Conservation (phyloP, 2,888 invertebrate species). For the Ceraclea dissimilis region DNA sequence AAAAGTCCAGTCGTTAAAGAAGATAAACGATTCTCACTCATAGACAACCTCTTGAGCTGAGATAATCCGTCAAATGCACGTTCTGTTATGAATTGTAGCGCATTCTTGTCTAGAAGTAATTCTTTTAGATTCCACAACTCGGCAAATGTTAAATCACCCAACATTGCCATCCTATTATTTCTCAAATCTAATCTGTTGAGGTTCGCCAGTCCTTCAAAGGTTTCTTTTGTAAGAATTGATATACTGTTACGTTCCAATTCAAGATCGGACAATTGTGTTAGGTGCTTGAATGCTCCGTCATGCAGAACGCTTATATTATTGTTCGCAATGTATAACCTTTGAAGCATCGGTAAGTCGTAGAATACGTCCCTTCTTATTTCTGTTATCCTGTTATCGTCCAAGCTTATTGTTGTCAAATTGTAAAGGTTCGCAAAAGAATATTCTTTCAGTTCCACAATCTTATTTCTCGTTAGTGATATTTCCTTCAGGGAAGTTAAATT, state of each 20-base stretch:
- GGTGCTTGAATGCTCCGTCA: constrained; percentile 72
- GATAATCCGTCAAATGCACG: constrained; percentile 69
- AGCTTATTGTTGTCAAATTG: constrained; percentile 58
- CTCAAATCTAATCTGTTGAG: constrained; percentile 65
- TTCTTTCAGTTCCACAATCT: constrained; percentile 57
- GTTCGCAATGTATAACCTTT: constrained; percentile 70
- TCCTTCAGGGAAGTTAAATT: constrained; percentile 64
- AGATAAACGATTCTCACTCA: constrained; percentile 67
- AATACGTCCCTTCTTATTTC: constrained; percentile 69
- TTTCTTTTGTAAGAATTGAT: constrained; percentile 66
- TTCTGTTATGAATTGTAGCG: constrained; percentile 63
- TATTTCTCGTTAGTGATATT: constrained; percentile 61
- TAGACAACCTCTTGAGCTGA: constrained; percentile 59
- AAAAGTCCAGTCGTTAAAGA: constrained; percentile 65
- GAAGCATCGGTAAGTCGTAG: constrained; percentile 62
- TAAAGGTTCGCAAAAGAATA: constrained; percentile 68
- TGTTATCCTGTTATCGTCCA: constrained; percentile 69
- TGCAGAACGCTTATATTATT: constrained; percentile 81
- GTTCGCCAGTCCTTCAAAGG: constrained; percentile 65
- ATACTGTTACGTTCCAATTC: constrained; percentile 72
- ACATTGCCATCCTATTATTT: constrained; percentile 65
- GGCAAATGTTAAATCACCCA: constrained; percentile 72
- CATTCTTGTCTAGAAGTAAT: constrained; percentile 61
- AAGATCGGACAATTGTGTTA: constrained; percentile 67
- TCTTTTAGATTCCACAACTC: constrained; percentile 67